Evolutionary conservation across 2,113 vertebrate genomes (phyloP), one percentile per base, ranked within the genome.

Genomic region (Ranitomeya imitator): DNA sequence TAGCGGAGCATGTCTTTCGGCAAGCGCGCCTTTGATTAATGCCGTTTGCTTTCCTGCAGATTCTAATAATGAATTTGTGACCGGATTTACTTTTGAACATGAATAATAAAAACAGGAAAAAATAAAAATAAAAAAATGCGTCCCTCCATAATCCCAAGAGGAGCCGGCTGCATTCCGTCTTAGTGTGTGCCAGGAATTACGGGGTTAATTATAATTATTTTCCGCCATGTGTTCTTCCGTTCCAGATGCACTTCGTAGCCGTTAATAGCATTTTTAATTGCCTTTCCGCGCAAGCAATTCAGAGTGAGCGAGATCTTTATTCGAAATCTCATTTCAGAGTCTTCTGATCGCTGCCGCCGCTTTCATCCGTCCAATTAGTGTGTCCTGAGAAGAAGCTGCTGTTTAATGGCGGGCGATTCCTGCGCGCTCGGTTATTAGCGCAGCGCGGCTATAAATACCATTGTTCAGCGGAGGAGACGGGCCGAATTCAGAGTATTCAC

Each of bases 261-360:
- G 82, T 88, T 88, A 88, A 88, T 88, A 88, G 87, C 87, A 88
- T 88, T 88, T 88, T 88, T 88, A 88, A 88, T 88, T 88, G 87
- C 87, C 85, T 88, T 88, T 88, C 87, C 82, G 73, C 81, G 61
- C 77, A 88, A 88, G 87, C 87, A 88, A 88, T 85, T 84, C 87
- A 78, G 87, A 88, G 87, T 60, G n/a, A 88, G 87, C 87, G 37
- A 88, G 82, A 88, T 88, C 87, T 88, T 88, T 83, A 88, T 88
- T 88, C 87, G 73, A 78, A 88, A 88, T 88, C 87, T 88, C 87
- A 88, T 88, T 88, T 88, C 87, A 88, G 85, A 88, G 81, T 59
- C 87, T 79, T 88, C 23, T 61, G 73, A 88, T 88, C 83, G 81
- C 87, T 85, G 73, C 69, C 67, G 73, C 63, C 71, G 79, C 87